A percentile compares a stretch with the other conserved stretches of the same genome.
These are phyloP conservation scores for Indicator indicator DNA, from an alignment of 2,113 vertebrate species.

Conservation along the genomic window DNA sequence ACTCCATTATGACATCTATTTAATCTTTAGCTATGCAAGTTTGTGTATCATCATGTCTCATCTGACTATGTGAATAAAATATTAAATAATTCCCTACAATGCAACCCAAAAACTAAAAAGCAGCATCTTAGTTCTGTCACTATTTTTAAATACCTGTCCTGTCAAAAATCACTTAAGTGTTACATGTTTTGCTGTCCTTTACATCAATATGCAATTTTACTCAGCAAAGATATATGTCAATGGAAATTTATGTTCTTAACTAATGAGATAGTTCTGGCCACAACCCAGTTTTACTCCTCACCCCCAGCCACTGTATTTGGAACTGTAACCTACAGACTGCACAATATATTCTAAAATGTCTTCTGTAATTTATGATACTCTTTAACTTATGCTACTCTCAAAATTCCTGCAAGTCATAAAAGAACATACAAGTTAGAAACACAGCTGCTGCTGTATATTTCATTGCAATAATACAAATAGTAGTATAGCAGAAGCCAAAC, in stretches of 20 bases:
- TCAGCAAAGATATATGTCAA: not conserved
- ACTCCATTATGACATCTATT: not conserved
- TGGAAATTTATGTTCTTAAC: not conserved
- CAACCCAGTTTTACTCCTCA: not conserved
- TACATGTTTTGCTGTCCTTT: not conserved
- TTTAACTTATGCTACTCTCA: not conserved
- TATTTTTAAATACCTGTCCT: not conserved
- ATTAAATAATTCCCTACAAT: not conserved
- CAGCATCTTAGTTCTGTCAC: not conserved
- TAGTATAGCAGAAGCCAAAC: not conserved
- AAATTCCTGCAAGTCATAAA: not conserved
- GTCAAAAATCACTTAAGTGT: not conserved
- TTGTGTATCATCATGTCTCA: not conserved
- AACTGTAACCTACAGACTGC: not conserved
- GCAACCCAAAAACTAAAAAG: not conserved
- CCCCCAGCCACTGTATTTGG: not conserved
- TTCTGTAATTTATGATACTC: not conserved
- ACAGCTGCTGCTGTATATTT: not conserved
- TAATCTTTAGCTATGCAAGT: not conserved
- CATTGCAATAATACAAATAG: not conserved
- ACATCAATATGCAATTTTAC: not conserved
- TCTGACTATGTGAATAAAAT: not conserved
- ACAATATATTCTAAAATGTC: not conserved
- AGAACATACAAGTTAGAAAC: not conserved
- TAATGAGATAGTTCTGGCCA: not conserved